Evolutionary conservation across 53 echinoderm and acorn worm genomes (phyloP).

Genomic region (Astropecten irregularis): DNA sequence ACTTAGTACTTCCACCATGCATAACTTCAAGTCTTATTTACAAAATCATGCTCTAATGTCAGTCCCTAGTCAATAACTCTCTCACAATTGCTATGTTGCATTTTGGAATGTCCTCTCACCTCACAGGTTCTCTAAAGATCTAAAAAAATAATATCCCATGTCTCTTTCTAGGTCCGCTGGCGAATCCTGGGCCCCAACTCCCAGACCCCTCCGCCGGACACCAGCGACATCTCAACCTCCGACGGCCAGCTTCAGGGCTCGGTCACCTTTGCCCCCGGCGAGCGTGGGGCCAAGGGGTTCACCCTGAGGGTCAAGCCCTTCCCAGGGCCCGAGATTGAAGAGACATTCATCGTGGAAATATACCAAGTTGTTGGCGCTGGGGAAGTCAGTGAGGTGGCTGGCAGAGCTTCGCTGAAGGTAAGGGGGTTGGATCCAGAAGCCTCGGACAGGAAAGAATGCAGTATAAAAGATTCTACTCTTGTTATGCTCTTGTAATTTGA

Average conservation of each 20-base stretch:
- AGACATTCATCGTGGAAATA: constrained; percentile 76
- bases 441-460: neutral
- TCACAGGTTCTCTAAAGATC: too few species aligned
- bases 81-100: too few species aligned
- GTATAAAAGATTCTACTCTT: too few species aligned
- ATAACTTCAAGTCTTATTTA: too few species aligned
- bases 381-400: constrained; percentile 63
- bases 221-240: constrained; percentile 84
- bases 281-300: constrained; percentile 77
- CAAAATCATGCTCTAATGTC: too few species aligned
- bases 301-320: constrained; percentile 83
- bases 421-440: constrained; percentile 11
- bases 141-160: too few species aligned
- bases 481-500: neutral
- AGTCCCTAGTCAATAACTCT: too few species aligned
- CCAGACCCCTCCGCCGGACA: constrained; percentile 62
- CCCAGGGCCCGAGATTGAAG: constrained; percentile 89
- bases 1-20: too few species aligned
- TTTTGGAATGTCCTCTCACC: too few species aligned
- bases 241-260: constrained; percentile 87
- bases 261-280: constrained; percentile 72
- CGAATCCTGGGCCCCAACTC: constrained; percentile 96
- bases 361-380: constrained; percentile 91
- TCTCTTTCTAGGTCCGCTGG: constrained; percentile 80
- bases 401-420: constrained; percentile 75